Conservation (phyloP, 2,797 vertebrate genomes). For the Gadopsis marmoratus region DNA sequence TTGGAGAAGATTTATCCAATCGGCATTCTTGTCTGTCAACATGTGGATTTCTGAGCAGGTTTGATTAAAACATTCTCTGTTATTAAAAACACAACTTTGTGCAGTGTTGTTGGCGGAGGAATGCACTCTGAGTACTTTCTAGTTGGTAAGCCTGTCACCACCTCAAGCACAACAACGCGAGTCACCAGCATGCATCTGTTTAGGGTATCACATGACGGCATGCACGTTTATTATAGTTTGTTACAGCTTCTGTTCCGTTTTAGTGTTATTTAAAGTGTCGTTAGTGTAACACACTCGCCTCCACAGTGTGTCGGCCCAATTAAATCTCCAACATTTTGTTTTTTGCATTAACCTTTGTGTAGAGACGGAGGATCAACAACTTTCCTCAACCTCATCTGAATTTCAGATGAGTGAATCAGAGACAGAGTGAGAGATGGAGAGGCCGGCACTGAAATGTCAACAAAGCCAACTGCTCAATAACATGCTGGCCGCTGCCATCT, state of each 20-base stretch:
- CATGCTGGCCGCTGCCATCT: slow-evolving; percentile 33
- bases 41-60: neutral
- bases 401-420: slow-evolving; percentile 74
- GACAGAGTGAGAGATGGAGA: slow-evolving; percentile 63
- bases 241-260: neutral
- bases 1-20: no score
- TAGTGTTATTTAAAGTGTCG: slow-evolving; percentile 1
- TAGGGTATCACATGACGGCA: slow-evolving; percentile 22
- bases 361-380: slow-evolving; percentile 39
- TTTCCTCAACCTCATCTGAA: slow-evolving; percentile 62
- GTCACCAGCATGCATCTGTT: slow-evolving; percentile 46
- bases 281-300: slow-evolving; percentile 11
- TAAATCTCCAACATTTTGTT: slow-evolving; percentile 20
- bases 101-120: neutral
- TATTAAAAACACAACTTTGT: neutral
- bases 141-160: slow-evolving; percentile 10
- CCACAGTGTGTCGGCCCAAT: neutral
- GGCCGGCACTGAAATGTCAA: slow-evolving; percentile 72
- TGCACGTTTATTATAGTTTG: slow-evolving; percentile 2
- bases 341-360: slow-evolving; percentile 35
- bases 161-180: slow-evolving; percentile 39
- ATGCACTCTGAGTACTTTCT: slow-evolving; percentile 8
- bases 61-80: neutral
- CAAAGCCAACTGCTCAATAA: slow-evolving; percentile 74
- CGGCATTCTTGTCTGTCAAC: neutral